phyloP scores from a whole-genome alignment of 2,888 invertebrate species.

The Aleiodes testaceus region DNA sequence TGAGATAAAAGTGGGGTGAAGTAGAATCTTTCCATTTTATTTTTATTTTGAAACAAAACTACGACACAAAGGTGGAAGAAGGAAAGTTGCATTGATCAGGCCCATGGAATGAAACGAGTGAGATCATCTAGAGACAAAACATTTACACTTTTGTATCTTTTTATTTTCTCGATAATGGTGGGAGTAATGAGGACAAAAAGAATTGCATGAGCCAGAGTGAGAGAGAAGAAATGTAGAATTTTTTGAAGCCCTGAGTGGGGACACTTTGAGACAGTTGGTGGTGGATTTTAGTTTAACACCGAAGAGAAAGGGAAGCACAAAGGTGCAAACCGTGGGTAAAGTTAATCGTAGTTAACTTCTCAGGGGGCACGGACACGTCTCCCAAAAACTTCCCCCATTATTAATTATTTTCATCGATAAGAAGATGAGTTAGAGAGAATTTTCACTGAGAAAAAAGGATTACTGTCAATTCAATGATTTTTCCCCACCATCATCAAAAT shows the following conservation, averaged over 20 bases:
- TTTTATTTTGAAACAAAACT: no score
- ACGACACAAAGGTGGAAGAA: constrained; percentile 45
- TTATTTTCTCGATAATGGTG: not conserved
- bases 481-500: no score
- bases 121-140: not conserved
- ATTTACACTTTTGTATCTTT: not conserved
- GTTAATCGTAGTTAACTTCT: constrained; percentile 52
- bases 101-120: not conserved
- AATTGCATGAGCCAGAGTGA: constrained; percentile 20
- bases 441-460: no score
- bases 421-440: no score
- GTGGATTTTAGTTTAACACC: constrained; percentile 17
- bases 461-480: no score
- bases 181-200: constrained; percentile 10
- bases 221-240: not conserved
- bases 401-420: not conserved
- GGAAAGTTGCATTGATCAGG: constrained; percentile 9
- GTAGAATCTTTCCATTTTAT: constrained; percentile 20
- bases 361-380: constrained; percentile 27
- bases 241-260: constrained; percentile 13
- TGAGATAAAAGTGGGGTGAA: constrained; percentile 37
- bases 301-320: constrained; percentile 53
- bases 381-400: not conserved
- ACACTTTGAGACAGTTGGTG: constrained; percentile 16
- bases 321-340: constrained; percentile 52